A percentile compares a stretch with the other conserved stretches of the same genome.
phyloP scores from a whole-genome alignment of 2,797 vertebrate genomes.

The Cuculus canorus region DNA sequence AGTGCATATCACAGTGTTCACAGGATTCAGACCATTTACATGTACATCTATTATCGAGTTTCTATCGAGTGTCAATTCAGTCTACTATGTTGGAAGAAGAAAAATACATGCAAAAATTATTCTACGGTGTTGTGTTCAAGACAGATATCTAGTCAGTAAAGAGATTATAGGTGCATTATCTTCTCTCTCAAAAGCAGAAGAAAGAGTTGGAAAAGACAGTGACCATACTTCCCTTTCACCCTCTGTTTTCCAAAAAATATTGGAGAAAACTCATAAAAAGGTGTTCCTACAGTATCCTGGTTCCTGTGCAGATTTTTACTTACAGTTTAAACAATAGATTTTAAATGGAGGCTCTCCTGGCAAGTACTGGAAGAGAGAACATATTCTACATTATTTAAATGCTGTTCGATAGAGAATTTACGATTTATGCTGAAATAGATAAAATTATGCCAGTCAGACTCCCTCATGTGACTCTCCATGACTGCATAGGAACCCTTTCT shows the following conservation, averaged over 20 bases:
- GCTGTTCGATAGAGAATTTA: background rate
- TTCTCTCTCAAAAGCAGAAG: background rate
- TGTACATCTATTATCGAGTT: background rate
- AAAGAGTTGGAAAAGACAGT: background rate
- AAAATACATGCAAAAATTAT: background rate
- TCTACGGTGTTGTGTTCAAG: background rate
- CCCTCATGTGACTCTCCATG: background rate
- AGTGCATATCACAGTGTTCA: background rate
- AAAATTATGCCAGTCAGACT: background rate
- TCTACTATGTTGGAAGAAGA: background rate
- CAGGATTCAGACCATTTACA: background rate
- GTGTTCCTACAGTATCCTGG: background rate
- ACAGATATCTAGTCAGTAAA: background rate
- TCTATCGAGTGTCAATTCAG: background rate
- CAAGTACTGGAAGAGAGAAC: background rate
- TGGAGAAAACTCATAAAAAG: background rate
- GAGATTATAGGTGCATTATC: background rate
- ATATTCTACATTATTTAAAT: constrained; percentile 4
- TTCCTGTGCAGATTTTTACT: background rate
- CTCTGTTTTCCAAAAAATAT: background rate
- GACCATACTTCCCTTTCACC: background rate
- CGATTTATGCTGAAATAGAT: background rate
- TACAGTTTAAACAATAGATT: background rate
- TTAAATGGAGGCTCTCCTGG: background rate
- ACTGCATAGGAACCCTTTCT: background rate